These are phyloP conservation scores for Mohoua ochrocephala DNA, from an alignment of 2,113 vertebrate genomes.

Conservation along the genomic window DNA sequence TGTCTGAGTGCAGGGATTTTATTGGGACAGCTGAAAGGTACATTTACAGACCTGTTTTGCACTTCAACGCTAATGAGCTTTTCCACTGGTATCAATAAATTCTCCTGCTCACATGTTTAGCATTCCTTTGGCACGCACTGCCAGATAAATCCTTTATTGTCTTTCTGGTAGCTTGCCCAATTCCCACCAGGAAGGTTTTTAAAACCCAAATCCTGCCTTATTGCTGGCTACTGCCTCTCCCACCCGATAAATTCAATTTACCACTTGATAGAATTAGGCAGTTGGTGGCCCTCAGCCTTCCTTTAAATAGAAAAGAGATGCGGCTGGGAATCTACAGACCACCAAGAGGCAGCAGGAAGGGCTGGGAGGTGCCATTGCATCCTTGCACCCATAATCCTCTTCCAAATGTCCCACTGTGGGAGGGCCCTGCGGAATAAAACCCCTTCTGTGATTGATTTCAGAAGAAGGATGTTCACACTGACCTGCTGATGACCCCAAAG, in stretches of 20 bases:
- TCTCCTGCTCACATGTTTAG: not conserved
- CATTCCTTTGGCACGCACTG: not conserved
- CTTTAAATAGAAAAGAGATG: not conserved
- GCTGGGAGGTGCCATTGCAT: not conserved
- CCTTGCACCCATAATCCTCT: not conserved
- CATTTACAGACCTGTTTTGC: not conserved
- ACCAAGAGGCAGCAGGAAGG: not conserved
- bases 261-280: not conserved
- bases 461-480: not conserved
- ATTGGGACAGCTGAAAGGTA: not conserved
- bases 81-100: constrained; percentile 16
- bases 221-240: not conserved
- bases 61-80: not conserved
- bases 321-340: not conserved
- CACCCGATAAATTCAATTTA: constrained; percentile 18
- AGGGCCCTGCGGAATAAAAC: not conserved
- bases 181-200: constrained; percentile 11
- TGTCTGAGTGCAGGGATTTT: not conserved
- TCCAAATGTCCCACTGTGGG: not conserved
- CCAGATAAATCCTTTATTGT: constrained; percentile 42
- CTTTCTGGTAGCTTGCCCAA: constrained; percentile 36
- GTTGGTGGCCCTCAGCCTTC: not conserved
- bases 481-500: not conserved
- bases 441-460: not conserved
- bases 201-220: constrained; percentile 3